Evolutionary conservation across 2,888 invertebrate genomes (phyloP).

Genomic region (Pristionchus exspectatus): DNA sequence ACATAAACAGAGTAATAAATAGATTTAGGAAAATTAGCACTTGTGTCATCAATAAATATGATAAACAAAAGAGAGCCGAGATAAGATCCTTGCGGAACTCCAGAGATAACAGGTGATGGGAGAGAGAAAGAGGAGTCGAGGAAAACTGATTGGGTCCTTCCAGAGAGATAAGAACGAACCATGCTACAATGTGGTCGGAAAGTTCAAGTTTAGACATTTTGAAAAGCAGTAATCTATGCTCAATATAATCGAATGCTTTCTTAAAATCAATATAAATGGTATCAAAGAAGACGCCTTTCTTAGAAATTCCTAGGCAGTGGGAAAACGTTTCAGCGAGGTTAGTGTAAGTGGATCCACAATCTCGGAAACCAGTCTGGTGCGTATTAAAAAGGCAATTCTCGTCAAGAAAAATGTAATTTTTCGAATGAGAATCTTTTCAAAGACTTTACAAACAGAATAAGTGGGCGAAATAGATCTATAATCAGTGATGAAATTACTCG

Average conservation of each 20-base stretch:
- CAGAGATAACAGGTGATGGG: neutral
- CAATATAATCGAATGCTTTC: conserved; percentile 14
- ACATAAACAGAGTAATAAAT: neutral
- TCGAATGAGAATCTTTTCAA: neutral
- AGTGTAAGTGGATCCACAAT: conserved; percentile 23
- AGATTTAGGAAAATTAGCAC: neutral
- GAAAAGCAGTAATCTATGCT: neutral
- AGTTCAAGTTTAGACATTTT: neutral
- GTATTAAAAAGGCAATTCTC: neutral
- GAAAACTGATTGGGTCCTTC: no score
- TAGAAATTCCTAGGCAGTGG: neutral
- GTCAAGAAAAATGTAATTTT: neutral
- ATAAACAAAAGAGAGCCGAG: no score
- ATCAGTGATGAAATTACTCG: neutral
- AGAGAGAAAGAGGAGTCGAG: neutral
- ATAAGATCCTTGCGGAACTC: conserved; percentile 10
- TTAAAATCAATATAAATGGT: no score
- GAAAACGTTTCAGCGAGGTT: neutral
- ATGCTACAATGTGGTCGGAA: neutral
- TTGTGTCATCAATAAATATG: no score
- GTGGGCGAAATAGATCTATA: neutral
- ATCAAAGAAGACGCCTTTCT: neutral
- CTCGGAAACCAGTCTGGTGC: neutral
- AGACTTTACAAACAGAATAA: no score
- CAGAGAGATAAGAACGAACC: neutral